Conservation (phyloP, 2,888 invertebrate genomes). For the Synanthedon tipuliformis region DNA sequence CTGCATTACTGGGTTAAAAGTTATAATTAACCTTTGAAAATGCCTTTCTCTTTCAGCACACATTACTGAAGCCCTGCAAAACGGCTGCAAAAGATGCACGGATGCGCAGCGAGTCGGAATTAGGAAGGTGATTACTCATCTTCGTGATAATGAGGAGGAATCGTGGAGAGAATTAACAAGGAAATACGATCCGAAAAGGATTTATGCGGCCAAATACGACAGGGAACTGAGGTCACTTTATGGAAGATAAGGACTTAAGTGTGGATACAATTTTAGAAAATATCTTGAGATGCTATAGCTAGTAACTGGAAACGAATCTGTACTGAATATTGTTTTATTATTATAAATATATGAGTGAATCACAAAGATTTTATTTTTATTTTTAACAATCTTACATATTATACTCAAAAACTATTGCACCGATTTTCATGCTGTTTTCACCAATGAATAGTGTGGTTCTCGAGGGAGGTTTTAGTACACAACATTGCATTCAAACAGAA, state of each 20-base stretch:
- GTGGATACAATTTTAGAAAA: not conserved
- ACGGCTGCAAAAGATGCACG: conserved; percentile 49
- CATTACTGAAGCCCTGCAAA: conserved; percentile 50
- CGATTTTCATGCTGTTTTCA: too few species aligned
- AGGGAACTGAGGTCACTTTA: conserved; percentile 29
- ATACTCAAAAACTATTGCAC: too few species aligned
- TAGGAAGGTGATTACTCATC: conserved; percentile 42
- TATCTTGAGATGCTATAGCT: not conserved
- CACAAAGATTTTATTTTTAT: not conserved
- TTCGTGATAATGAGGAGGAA: conserved; percentile 38
- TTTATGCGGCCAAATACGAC: conserved; percentile 45
- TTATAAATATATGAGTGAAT: not conserved
- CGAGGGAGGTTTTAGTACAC: too few species aligned
- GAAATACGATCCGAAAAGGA: conserved; percentile 46
- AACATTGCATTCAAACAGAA: too few species aligned
- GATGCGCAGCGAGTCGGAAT: conserved; percentile 36
- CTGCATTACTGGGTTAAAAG: too few species aligned
- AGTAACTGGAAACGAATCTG: too few species aligned
- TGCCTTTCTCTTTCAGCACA: conserved; percentile 28
- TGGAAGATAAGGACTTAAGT: not conserved
- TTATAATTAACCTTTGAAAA: too few species aligned
- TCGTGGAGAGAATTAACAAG: conserved; percentile 44
- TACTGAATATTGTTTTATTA: not conserved
- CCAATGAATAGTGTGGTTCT: too few species aligned
- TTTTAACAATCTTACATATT: too few species aligned